Base-by-base conservation (phyloP, 2,113 vertebrate species). In the Melanotaenia duboulayi region DNA sequence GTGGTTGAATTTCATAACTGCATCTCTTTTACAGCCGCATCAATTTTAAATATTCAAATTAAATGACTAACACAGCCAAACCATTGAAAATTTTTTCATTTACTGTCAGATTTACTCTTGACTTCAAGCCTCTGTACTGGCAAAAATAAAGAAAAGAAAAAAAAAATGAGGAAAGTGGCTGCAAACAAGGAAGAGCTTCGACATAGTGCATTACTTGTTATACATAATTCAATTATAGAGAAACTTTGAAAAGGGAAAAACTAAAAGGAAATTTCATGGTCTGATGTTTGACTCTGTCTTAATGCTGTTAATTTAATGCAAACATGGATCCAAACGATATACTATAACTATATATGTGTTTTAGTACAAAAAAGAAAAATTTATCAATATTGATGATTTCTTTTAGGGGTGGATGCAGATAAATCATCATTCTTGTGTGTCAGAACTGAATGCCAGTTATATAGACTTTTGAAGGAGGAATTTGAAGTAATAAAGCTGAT, bases 1-100 rank as follows among this genome's bases (percentile, higher is more conserved):
- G 93, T 92, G 94, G 92, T 49, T 60, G 17, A 25, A 78, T 32
- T n/a, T 4, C 7, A 56, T 42, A 76, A 93, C 83, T 92, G 81
- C 93, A 89, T 17, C 42, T 42, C 20, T 22, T 80, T 74, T 57
- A 35, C 23, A 67, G 35, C 4, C 49, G 23, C 44, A 54, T 44
- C 20, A 1, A 4, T 19, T 61, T 24, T 12, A 65, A 82, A 74
- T 44, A 44, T 65, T 22, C 8, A 32, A 22, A 54, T 9, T 23
- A 11, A 51, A 35, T 35, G 32, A 35, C 32, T 35, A 1, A 35
- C 66, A 68, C 17, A 23, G 17, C 8, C 24, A 46, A 7, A 55
- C 1, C 12, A 23, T 2, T 62, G 8, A 39, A 62, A 65, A 69
- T 35, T 20, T 14, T 14, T 28, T 24, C 2, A 42, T 52, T 55